Conservation (phyloP, 2,888 invertebrate species). For the Aporophyla nigra region DNA sequence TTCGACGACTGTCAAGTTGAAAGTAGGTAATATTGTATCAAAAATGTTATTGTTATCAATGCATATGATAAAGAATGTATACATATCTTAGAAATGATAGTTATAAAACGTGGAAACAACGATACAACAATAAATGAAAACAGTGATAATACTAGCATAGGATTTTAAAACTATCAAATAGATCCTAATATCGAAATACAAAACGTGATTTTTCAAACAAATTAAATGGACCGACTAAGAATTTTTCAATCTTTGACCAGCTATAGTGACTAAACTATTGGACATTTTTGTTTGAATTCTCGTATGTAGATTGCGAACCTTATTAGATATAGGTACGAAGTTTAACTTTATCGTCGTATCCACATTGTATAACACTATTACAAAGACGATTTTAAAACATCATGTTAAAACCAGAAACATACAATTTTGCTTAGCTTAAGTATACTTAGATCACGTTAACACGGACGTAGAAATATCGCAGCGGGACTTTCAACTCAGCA, state of each 20-base stretch:
- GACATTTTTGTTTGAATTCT: not conserved
- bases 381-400: not conserved
- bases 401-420: not conserved
- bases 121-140: not conserved
- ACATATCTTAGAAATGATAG: not conserved
- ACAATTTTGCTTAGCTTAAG: not conserved
- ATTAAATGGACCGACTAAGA: not conserved
- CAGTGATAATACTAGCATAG: not conserved
- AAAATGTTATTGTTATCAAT: slow-evolving; percentile 10
- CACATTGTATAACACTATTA: not conserved
- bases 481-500: no score
- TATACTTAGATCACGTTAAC: no score
- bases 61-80: not conserved
- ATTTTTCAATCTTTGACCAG: not conserved
- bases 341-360: not conserved
- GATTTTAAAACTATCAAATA: not conserved
- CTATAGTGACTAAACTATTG: not conserved
- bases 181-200: not conserved
- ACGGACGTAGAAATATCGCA: no score
- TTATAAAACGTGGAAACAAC: no score
- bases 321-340: no score
- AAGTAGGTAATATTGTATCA: not conserved
- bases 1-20: not conserved
- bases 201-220: no score
- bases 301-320: not conserved